Evolutionary conservation across 2,797 vertebrate species (phyloP), one percentile per base, ranked within the genome.

Genomic region (Champsocephalus esox): DNA sequence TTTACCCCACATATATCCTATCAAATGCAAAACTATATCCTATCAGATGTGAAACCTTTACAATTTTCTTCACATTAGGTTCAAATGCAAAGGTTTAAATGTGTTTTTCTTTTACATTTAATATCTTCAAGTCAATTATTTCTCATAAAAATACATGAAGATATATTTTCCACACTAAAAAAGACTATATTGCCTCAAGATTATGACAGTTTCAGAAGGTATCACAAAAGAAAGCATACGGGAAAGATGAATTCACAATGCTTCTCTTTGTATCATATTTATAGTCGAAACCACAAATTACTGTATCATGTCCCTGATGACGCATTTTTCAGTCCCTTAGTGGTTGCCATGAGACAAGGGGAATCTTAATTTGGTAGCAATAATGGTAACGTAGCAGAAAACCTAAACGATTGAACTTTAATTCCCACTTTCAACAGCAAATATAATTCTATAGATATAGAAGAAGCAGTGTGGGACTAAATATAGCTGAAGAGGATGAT

Each of bases 361-460:
- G 85, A 90, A 94, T 94, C 93, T 88, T 87, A 94, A 94, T 89
- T 84, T 88, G 92, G 90, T 76, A 89, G 86, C 83, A 94, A 95
- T 95, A 95, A 96, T 96, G 76, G 92, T 93, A 92, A 93, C 92
- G 92, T 95, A 93, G 85, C 70, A 81, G 90, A 94, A 94, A 94
- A 90, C 92, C 90, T 88, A 91, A 89, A 86, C 62, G 89, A 91
- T 89, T 92, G 84, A 93, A 92, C 88, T 91, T 93, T 93, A 93
- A 93, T 93, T 93, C 80, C 87, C 87, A 88, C 91, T 91, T 92
- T 90, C 81, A 78, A 89, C 68, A 49, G 83, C 87, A 80, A 84
- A 84, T 84, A 92, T 94, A 93, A 95, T 94, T 92, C 92, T 93
- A 93, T 90, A 93, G 93, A 89, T 82, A 84, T 51, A 91, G 81